Base-by-base conservation (phyloP, 2,888 invertebrate genomes). In the Idaea biselata region DNA sequence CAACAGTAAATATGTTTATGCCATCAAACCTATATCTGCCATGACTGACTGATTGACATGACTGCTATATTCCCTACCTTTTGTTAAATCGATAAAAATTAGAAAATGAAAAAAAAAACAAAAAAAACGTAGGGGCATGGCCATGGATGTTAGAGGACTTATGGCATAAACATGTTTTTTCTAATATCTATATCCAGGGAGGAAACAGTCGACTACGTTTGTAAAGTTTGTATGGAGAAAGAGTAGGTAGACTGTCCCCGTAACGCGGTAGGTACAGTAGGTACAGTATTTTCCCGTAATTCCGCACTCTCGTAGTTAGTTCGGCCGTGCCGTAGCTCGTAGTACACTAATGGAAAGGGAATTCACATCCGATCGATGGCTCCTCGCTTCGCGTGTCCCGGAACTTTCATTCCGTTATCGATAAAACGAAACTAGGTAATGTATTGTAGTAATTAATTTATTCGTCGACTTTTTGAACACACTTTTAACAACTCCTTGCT, bases 391-490 rank as follows among this genome's bases (percentile, higher is more conserved):
- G 44, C 44, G 44, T 44, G 44, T 44, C 44, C 44, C 44, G 44
- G 44, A 44, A 44, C 44, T 44, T 44, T 11, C 44, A 44, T 44
- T 44, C 44, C 44, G 44, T 44, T 44, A 44, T 44, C 44, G 44
- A 44, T 44, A 44, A 44, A 44, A 44, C 44, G 44, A 44, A 44
- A 44, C 44, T 44, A 44, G 44, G 44, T 44, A 44, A 44, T 44
- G 44, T 44, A 44, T 11, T 44, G 44, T 44, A 44, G 44, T 44
- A 44, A 44, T 44, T 44, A 44, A 44, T 44, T 8, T 44, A 44
- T 44, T 44, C 44, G 11, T 44, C 11, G 44, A 44, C 44, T 44
- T 44, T 44, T 44, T 14, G 3, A 44, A n/a, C n/a, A n/a, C n/a
- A n/a, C n/a, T n/a, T n/a, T n/a, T n/a, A n/a, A n/a, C n/a, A n/a